These are phyloP conservation scores for Buathra laborator DNA, from an alignment of 2,888 invertebrate genomes.

Conservation along the genomic window DNA sequence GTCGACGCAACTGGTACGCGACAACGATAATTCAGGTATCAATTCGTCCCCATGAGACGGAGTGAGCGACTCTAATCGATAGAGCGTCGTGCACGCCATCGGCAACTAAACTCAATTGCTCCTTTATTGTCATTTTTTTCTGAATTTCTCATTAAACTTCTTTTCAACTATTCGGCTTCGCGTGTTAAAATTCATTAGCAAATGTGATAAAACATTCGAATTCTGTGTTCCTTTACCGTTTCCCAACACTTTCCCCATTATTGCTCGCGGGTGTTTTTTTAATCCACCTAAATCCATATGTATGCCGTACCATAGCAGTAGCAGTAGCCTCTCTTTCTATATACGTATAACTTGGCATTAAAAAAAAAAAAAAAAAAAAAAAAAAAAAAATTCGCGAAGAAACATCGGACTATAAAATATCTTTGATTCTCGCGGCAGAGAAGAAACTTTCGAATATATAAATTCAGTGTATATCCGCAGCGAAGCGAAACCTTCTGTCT, in stretches of 20 bases:
- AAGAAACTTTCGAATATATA: constrained; percentile 59
- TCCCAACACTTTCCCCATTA: background rate
- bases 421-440: constrained; percentile 40
- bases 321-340: background rate
- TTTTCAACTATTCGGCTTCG: background rate
- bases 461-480: constrained; percentile 56
- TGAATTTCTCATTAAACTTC: background rate
- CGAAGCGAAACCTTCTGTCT: constrained; percentile 50
- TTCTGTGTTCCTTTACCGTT: too few species aligned
- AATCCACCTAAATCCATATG: background rate
- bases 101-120: background rate
- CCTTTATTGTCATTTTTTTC: background rate
- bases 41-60: constrained; percentile 13
- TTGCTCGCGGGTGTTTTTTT: background rate
- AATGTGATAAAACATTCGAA: too few species aligned
- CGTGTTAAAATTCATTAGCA: too few species aligned
- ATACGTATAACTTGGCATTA: background rate
- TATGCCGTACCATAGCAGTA: background rate
- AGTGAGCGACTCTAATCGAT: constrained; percentile 20
- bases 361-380: constrained; percentile 20
- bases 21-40: background rate
- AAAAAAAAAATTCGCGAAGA: constrained; percentile 15
- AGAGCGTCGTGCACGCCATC: constrained; percentile 24
- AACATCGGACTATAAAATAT: constrained; percentile 51
- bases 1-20: background rate